Conservation (phyloP, 2,797 vertebrate species). For the Lagodon rhomboides region DNA sequence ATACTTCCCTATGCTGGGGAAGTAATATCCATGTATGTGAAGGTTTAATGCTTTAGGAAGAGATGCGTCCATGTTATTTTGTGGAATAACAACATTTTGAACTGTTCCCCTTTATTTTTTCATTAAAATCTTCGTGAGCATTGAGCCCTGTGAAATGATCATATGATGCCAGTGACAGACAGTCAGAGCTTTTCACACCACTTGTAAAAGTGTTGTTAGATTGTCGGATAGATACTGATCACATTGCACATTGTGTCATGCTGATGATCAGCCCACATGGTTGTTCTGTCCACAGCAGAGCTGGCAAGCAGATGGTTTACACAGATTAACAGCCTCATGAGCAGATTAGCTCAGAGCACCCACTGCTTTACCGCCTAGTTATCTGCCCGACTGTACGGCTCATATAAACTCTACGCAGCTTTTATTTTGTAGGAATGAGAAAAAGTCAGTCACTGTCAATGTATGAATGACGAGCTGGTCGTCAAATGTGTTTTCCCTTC, state of each 20-base stretch:
- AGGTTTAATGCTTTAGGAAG: not conserved
- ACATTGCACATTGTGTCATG: not conserved
- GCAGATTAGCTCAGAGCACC: constrained; percentile 60
- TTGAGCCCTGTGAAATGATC: not conserved
- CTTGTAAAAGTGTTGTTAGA: too few species aligned
- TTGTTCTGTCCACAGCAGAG: not conserved
- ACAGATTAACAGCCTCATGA: constrained; percentile 68
- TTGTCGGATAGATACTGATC: not conserved
- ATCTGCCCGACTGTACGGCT: constrained; percentile 2
- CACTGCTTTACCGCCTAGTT: constrained; percentile 32
- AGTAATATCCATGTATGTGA: too few species aligned
- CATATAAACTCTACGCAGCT: not conserved
- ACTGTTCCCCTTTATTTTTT: not conserved
- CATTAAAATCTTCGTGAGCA: not conserved
- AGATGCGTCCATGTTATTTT: not conserved
- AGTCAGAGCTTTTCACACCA: not conserved
- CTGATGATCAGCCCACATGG: constrained; percentile 7
- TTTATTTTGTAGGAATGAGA: constrained; percentile 16
- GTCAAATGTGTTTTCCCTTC: not conserved
- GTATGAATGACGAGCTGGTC: not conserved
- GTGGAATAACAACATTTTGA: not conserved
- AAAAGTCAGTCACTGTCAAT: not conserved
- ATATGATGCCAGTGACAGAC: not conserved
- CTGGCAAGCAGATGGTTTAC: constrained; percentile 67
- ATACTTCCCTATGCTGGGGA: not conserved